Evolutionary conservation across 2,797 vertebrate species (phyloP), one percentile per base, ranked within the genome.

Genomic region (Pangasius macronema): DNA sequence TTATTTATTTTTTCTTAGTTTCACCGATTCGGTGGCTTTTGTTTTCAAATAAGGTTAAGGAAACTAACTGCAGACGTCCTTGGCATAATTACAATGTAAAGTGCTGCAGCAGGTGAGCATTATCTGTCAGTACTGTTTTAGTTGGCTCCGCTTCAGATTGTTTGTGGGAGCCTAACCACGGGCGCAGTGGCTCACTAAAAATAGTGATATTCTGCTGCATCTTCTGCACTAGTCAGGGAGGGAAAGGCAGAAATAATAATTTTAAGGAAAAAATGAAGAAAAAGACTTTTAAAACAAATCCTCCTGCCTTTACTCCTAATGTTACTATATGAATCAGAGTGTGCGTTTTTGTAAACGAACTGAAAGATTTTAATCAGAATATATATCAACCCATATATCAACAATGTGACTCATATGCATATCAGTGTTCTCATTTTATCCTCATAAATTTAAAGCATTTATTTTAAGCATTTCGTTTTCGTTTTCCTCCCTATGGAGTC

Each of bases 61-160:
- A 97, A 98, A 96, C 96, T 97, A 97, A 97, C 97, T 97, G 97
- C 97, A 98, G 96, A 97, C 95, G 96, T 97, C 96, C 96, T 97
- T 98, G 97, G 97, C 97, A 97, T 97, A 97, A 98, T 97, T 98
- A 97, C 97, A 97, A 97, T 96, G 97, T 96, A 95, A 96, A 96
- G 95, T 96, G 93, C 94, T 94, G 95, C 96, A 98, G 98, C 98
- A 99, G 98, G 98, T 99, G 98, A 98, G 97, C 97, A 98, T 98
- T 98, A 97, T 98, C 97, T 98, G 97, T 97, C 97, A 97, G 96
- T 96, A 95, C 96, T 98, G 97, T 97, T 99, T 98, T 98, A 98
- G 97, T 98, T 99, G 98, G 98, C 98, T 97, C 96, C 96, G 95
- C 97, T 97, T 97, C 97, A 98, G 97, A 98, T 98, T 98, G 97